Conservation (phyloP, 2,888 invertebrate genomes). For the Eupithecia exiguata region DNA sequence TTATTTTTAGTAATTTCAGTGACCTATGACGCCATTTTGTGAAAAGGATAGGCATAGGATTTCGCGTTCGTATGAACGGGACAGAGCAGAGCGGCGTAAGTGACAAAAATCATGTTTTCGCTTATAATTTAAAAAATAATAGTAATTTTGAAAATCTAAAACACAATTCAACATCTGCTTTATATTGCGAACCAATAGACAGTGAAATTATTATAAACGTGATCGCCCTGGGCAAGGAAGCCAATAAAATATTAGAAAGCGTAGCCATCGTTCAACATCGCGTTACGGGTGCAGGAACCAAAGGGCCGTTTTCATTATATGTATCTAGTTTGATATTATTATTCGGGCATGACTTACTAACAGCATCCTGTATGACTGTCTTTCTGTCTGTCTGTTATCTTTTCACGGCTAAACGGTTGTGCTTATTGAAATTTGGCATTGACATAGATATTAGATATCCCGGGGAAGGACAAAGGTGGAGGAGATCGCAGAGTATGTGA, state of each 20-base stretch:
- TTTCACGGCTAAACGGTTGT: background rate
- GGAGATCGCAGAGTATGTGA: too few relatives aligned
- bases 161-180: too few relatives aligned
- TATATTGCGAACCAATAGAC: conserved; percentile 38
- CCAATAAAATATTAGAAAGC: conserved; percentile 47
- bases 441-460: too few relatives aligned
- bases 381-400: background rate
- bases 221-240: conserved; percentile 41
- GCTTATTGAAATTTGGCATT: background rate
- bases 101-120: too few relatives aligned
- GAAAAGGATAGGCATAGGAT: too few relatives aligned
- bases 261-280: conserved; percentile 31
- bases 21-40: too few relatives aligned
- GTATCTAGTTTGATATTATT: background rate
- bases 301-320: conserved; percentile 15
- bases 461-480: too few relatives aligned
- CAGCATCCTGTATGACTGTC: background rate
- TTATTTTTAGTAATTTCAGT: too few relatives aligned
- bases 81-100: too few relatives aligned
- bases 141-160: too few relatives aligned
- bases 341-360: background rate
- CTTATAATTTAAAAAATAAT: too few relatives aligned
- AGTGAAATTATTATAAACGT: conserved; percentile 41
- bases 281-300: conserved; percentile 21
- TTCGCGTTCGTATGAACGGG: too few relatives aligned